Evolutionary conservation across 2,888 invertebrate species (phyloP).

Genomic region (Drosophila quinaria): DNA sequence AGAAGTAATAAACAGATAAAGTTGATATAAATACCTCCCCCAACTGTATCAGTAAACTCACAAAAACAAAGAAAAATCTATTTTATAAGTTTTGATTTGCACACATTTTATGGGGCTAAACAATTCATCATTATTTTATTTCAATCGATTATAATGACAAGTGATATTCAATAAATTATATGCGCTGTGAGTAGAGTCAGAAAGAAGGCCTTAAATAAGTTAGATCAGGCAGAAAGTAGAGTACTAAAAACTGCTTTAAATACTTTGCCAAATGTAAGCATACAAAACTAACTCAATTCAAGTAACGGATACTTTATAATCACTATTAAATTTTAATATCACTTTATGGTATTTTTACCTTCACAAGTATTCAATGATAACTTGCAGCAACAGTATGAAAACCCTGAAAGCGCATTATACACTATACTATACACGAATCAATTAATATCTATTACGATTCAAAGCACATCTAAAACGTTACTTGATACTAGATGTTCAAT

Average conservation of each 20-base stretch:
- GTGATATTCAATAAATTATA: neutral
- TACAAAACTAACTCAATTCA: neutral
- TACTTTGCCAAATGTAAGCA: neutral
- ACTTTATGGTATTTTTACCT: conserved; percentile 1
- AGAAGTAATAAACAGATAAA: no score
- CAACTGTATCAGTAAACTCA: no score
- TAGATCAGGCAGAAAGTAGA: neutral
- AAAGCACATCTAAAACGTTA: conserved; percentile 30
- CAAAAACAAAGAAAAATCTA: no score
- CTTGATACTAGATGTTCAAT: conserved; percentile 10
- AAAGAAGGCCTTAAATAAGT: neutral
- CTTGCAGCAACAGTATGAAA: conserved; percentile 15
- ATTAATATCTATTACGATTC: conserved; percentile 52
- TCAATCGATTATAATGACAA: neutral
- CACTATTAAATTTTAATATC: neutral
- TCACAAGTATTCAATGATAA: conserved; percentile 14
- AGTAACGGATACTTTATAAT: neutral
- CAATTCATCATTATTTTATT: neutral
- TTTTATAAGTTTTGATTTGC: neutral
- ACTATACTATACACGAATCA: conserved; percentile 17
- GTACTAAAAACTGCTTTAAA: neutral
- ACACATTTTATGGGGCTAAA: no score
- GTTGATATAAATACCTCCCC: neutral
- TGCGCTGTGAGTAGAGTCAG: neutral
- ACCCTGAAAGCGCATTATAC: conserved; percentile 45